Percentiles rank a stretch among this genome's conserved stretches.
phyloP scores from a whole-genome alignment of 2,113 vertebrate species.

The Sebastes schlegelii region DNA sequence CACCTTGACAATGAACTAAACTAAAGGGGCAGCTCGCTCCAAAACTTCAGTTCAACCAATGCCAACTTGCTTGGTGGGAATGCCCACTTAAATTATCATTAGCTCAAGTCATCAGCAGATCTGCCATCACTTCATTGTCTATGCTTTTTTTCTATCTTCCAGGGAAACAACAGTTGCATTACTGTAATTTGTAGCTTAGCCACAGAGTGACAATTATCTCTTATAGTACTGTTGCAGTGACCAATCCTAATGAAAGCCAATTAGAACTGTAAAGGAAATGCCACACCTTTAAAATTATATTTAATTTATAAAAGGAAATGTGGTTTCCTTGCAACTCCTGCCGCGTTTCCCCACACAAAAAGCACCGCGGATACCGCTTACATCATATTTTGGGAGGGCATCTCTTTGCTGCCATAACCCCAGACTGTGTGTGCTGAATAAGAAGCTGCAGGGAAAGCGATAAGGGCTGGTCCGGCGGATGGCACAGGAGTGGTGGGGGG shows the following conservation, averaged over 20 bases:
- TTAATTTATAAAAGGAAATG: conserved; percentile 18
- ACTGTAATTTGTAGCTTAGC: conserved; percentile 37
- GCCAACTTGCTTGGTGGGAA: conserved; percentile 16
- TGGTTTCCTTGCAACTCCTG: conserved; percentile 1
- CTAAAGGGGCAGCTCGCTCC: conserved; percentile 24
- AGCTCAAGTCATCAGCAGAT: conserved; percentile 41
- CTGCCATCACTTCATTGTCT: conserved; percentile 23
- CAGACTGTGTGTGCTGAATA: conserved; percentile 37
- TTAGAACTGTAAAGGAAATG: conserved; percentile 17
- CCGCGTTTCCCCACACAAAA: background rate
- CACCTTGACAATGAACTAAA: conserved; percentile 42
- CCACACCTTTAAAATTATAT: conserved; percentile 26
- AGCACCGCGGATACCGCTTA: conserved; percentile 1
- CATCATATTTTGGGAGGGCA: conserved; percentile 1
- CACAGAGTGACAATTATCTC: conserved; percentile 34
- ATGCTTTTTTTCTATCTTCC: conserved; percentile 18
- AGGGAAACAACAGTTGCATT: conserved; percentile 43
- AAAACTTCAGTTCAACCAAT: background rate
- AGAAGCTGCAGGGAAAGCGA: conserved; percentile 36
- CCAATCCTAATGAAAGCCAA: conserved; percentile 26
- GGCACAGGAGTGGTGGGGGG: conserved; percentile 26
- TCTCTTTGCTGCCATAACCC: conserved; percentile 21
- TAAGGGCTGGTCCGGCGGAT: conserved; percentile 36
- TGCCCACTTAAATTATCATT: conserved; percentile 23
- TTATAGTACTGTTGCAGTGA: conserved; percentile 10